Evolutionary conservation across 2,888 invertebrate species (phyloP).

Genomic region (Eudemis profundana): DNA sequence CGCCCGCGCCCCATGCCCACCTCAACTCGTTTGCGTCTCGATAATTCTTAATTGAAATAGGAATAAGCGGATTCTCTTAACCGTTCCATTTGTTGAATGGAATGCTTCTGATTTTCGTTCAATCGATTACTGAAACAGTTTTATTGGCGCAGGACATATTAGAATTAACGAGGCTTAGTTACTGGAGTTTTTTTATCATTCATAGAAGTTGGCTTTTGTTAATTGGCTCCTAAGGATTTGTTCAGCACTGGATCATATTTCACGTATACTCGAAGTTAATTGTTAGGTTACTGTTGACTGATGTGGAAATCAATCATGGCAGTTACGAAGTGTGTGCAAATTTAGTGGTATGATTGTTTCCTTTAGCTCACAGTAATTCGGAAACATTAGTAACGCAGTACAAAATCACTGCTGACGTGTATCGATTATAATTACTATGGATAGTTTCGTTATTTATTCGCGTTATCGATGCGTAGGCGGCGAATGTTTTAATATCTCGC

Average conservation of each 20-base stretch:
- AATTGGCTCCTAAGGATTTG: not conserved
- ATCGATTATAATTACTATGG: constrained; percentile 11
- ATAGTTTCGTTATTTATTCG: constrained; percentile 26
- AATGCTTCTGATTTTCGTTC: not conserved
- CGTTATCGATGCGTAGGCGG: constrained; percentile 31
- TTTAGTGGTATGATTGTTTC: not conserved
- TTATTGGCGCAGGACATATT: too few species aligned
- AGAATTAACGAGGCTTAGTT: too few species aligned
- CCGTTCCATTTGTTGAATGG: constrained; percentile 14
- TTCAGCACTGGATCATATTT: too few species aligned
- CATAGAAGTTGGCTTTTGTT: not conserved
- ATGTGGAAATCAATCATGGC: not conserved
- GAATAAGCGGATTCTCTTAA: constrained; percentile 37
- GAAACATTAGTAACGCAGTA: constrained; percentile 1
- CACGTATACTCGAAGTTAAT: too few species aligned
- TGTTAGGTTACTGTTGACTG: not conserved
- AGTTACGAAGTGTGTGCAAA: constrained; percentile 1
- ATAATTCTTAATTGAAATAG: constrained; percentile 57
- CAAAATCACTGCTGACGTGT: constrained; percentile 2
- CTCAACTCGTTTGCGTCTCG: constrained; percentile 63
- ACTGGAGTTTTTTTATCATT: not conserved
- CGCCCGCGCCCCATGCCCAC: constrained; percentile 46
- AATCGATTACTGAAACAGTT: too few species aligned
- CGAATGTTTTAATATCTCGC: constrained; percentile 20
- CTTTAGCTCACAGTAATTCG: constrained; percentile 2